Conservation (phyloP, 2,888 invertebrate species). For the Watsonalla binaria region DNA sequence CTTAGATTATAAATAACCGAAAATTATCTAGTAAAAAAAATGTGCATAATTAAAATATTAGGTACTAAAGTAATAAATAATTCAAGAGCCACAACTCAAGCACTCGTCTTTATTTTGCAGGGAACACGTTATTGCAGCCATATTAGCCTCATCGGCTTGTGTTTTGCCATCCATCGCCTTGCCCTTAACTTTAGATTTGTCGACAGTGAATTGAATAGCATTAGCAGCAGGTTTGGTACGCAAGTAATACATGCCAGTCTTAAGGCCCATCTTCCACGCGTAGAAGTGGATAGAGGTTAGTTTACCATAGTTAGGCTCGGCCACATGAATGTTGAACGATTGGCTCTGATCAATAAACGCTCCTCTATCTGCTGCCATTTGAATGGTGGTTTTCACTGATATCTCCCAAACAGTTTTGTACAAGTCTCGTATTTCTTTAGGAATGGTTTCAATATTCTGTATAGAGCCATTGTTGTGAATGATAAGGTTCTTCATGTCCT, state of each 20-base stretch:
- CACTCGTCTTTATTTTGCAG: constrained; percentile 93
- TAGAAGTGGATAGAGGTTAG: constrained; percentile 99
- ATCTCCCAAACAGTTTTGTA: constrained; percentile 99
- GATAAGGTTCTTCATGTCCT: constrained; percentile 96
- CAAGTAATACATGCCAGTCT: constrained; percentile 99
- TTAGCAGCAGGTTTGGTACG: constrained; percentile 97
- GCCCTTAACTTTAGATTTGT: constrained; percentile 80
- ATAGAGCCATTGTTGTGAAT: constrained; percentile 95
- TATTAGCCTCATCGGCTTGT: constrained; percentile 67
- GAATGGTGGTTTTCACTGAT: constrained; percentile 92
- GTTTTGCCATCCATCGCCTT: constrained; percentile 40
- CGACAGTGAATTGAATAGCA: constrained; percentile 98
- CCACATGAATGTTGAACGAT: constrained; percentile 98
- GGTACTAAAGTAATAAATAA: neutral
- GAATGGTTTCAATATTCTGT: constrained; percentile 91
- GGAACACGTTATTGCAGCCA: constrained; percentile 91
- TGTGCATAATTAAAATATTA: neutral
- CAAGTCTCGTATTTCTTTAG: constrained; percentile 88
- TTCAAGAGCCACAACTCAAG: constrained; percentile 89
- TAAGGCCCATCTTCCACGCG: constrained; percentile 97
- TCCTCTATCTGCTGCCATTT: constrained; percentile 98
- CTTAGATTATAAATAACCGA: neutral
- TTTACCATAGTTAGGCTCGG: constrained; percentile 94
- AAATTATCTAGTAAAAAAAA: neutral
- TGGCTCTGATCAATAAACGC: constrained; percentile 99